Evolutionary conservation across 2,797 vertebrate species (phyloP).

Genomic region (Sebastiscus albofasciatus): DNA sequence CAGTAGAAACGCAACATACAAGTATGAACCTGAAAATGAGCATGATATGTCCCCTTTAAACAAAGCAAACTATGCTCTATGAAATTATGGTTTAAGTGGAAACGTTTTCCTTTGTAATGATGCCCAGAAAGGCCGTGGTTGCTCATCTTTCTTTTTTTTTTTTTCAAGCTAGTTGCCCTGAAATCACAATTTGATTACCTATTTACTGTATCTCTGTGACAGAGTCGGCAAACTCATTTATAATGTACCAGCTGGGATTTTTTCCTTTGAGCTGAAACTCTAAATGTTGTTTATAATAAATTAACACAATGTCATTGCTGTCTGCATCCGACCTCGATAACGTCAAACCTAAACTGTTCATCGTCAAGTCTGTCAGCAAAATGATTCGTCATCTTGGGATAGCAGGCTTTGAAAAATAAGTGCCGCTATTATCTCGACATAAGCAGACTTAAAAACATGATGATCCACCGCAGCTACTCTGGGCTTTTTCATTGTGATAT

Average conservation of each 20-base stretch:
- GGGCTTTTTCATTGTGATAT: neutral
- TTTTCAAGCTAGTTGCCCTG: neutral
- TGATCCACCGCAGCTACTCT: slow-evolving; percentile 3
- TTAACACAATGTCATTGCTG: neutral
- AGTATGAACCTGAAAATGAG: neutral
- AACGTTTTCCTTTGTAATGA: neutral
- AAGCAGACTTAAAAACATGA: neutral
- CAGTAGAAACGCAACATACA: neutral
- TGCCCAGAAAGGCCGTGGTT: slow-evolving; percentile 5
- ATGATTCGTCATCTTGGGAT: neutral
- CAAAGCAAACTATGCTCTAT: neutral
- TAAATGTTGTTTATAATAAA: neutral
- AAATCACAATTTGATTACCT: slow-evolving; percentile 17
- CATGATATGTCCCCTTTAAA: neutral
- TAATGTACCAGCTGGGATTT: neutral
- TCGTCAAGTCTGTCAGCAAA: neutral
- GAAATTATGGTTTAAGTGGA: neutral
- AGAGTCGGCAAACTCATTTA: neutral
- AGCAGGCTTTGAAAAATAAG: neutral
- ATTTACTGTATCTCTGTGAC: neutral
- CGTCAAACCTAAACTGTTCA: neutral
- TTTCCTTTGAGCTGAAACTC: neutral
- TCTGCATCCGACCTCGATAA: neutral
- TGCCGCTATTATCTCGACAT: neutral
- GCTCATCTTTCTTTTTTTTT: neutral